These are phyloP conservation scores for Fistularia tabacaria DNA, from an alignment of 2,797 vertebrate species.

Conservation along the genomic window DNA sequence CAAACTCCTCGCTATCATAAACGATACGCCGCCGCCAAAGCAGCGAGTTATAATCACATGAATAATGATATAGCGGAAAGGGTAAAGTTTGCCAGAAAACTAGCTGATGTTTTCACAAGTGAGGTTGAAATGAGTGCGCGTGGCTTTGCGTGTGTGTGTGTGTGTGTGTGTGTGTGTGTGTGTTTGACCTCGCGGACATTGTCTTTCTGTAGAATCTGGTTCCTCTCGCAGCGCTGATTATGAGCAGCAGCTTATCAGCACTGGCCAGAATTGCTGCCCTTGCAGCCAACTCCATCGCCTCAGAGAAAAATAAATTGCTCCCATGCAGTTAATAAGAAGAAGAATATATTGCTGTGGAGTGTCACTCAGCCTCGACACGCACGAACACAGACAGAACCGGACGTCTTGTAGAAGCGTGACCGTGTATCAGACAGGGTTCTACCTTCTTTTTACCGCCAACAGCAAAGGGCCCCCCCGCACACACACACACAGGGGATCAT, in stretches of 20 bases:
- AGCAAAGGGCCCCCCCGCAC: conserved; percentile 30
- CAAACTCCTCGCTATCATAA: too few species aligned
- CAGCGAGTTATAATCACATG: too few species aligned
- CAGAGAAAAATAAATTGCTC: conserved; percentile 97
- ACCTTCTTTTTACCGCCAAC: conserved; percentile 55
- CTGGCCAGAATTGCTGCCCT: conserved; percentile 81
- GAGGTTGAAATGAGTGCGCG: conserved; percentile 5
- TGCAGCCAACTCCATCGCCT: conserved; percentile 81
- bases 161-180: conserved; percentile 36
- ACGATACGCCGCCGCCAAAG: too few species aligned
- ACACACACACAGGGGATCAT: too few species aligned
- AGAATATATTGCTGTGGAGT: conserved; percentile 85
- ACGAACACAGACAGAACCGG: conserved; percentile 63
- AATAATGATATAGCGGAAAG: too few species aligned
- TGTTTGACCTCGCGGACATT: conserved; percentile 83
- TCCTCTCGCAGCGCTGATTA: conserved; percentile 79
- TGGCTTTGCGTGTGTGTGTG: conserved; percentile 27
- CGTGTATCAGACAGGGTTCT: conserved; percentile 17
- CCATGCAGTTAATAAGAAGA: conserved; percentile 93
- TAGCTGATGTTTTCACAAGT: conserved; percentile 8
- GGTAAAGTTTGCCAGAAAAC: too few species aligned
- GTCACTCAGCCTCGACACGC: conserved; percentile 81
- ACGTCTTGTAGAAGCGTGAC: conserved; percentile 28
- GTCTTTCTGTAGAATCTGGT: conserved; percentile 90
- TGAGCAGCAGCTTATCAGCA: conserved; percentile 89